Evolutionary conservation across 2,797 vertebrate genomes (phyloP), one percentile per base, ranked within the genome.

Genomic region (Paguma larvata): DNA sequence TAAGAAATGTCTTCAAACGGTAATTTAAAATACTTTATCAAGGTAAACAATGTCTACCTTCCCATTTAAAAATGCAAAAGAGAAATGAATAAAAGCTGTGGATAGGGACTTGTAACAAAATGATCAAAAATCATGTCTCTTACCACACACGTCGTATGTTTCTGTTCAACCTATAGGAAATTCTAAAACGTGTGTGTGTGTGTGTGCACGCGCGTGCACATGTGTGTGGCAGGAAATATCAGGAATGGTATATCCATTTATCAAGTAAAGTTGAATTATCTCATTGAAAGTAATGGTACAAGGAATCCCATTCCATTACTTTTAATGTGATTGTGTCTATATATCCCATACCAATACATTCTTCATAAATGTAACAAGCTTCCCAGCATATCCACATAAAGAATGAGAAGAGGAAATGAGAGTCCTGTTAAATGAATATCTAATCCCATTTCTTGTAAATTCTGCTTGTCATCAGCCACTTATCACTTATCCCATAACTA

Each of bases 21-120:
- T 95, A 94, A 97, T 96, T 95, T 96, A n/a, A 98, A 98, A 97
- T 73, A 68, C 25, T 92, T 89, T 70, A 97, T 78, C 19, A 18
- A 38, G 27, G 73, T 97, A 97, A 96, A 82, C 84, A 97, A 91
- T 97, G 83, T 84, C 67, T 95, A 46, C 19, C 3, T 68, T 87
- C 62, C 87, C 88, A 59, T 23, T 97, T 97, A 95, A 98, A 96
- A 80, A 48, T 78, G 83, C 78, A 85, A 96, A 34, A 62, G 78
- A 67, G n/a, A 93, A 84, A 93, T 65, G 89, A 95, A 80, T 32
- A 90, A 97, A 98, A 95, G 12, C 79, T 91, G 34, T 30, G 94
- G 63, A 97, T 91, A 75, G 51, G 56, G 84, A 96, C 85, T 84
- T 95, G 82, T 25, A 84, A 95, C 97, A 95, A 94, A 84, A 73